Percentiles rank a stretch among this genome's conserved stretches.
phyloP scores from a whole-genome alignment of 2,888 invertebrate genomes.

The Doris montereyensis region DNA sequence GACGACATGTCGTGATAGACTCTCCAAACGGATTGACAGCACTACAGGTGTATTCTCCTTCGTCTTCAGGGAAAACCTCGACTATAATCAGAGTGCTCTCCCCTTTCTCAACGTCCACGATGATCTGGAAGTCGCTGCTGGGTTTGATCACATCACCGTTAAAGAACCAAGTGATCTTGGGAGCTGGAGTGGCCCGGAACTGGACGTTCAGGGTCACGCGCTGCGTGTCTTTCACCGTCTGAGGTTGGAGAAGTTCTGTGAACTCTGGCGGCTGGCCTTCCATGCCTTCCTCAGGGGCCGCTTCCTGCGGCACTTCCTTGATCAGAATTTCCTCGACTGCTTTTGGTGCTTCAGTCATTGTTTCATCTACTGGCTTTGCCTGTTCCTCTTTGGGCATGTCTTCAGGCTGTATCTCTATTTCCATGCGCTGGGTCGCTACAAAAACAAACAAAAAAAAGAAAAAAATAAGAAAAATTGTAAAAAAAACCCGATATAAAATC shows the following conservation, averaged over 20 bases:
- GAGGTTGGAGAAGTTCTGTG: constrained; percentile 81
- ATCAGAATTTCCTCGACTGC: constrained; percentile 46
- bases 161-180: constrained; percentile 72
- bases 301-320: constrained; percentile 40
- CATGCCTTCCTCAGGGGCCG: constrained; percentile 52
- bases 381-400: constrained; percentile 43
- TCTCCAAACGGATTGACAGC: constrained; percentile 88
- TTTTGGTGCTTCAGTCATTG: constrained; percentile 38
- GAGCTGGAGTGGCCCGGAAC: constrained; percentile 58
- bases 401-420: constrained; percentile 45
- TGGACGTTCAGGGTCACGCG: constrained; percentile 72
- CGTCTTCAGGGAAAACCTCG: constrained; percentile 99
- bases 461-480: too few species aligned
- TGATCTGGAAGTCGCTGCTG: constrained; percentile 71
- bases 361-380: constrained; percentile 32
- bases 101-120: constrained; percentile 80
- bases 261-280: constrained; percentile 90
- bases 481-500: background rate
- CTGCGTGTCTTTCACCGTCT: constrained; percentile 92
- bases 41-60: constrained; percentile 95
- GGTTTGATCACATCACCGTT: constrained; percentile 73
- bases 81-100: constrained; percentile 90
- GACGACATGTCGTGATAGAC: constrained; percentile 88
- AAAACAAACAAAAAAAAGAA: constrained; percentile 1
- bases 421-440: constrained; percentile 43